Percentiles rank a stretch among this genome's conserved stretches.
These are phyloP conservation scores for Choreutis nemorana DNA, from an alignment of 2,888 invertebrate species.

Conservation along the genomic window DNA sequence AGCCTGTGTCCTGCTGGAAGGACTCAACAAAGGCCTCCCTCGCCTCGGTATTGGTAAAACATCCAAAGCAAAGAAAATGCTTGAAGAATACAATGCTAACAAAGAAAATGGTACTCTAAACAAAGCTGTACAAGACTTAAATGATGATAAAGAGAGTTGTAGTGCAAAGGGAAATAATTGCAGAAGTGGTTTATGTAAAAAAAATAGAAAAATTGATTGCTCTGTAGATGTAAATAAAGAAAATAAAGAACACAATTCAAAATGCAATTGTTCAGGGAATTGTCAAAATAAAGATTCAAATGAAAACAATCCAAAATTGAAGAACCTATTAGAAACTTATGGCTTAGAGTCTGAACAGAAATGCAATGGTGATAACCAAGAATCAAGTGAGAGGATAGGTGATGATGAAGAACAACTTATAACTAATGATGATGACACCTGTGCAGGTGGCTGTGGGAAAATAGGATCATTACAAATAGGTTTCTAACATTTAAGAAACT, in stretches of 20 bases:
- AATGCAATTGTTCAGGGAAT: slow-evolving; percentile 21
- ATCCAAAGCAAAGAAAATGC: slow-evolving; percentile 76
- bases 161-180: slow-evolving; percentile 16
- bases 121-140: slow-evolving; percentile 26
- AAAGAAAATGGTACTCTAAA: slow-evolving; percentile 15
- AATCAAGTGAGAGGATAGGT: slow-evolving; percentile 9
- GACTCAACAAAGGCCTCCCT: slow-evolving; percentile 92
- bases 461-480: slow-evolving; percentile 33
- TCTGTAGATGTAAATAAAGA: slow-evolving; percentile 9
- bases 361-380: slow-evolving; percentile 2
- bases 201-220: slow-evolving; percentile 4
- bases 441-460: slow-evolving; percentile 37
- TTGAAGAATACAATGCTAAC: slow-evolving; percentile 61
- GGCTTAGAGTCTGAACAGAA: too few species aligned
- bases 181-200: slow-evolving; percentile 18
- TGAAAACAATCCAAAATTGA: slow-evolving; percentile 27
- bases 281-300: slow-evolving; percentile 16
- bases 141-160: slow-evolving; percentile 17
- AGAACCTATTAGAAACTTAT: slow-evolving; percentile 30
- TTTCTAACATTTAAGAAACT: slow-evolving; percentile 25
- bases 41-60: slow-evolving; percentile 90
- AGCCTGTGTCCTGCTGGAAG: slow-evolving; percentile 95
- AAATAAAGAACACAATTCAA: slow-evolving; percentile 9
- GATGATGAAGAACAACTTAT: slow-evolving; percentile 11
- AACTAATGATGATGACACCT: slow-evolving; percentile 28